Evolutionary conservation across 2,113 vertebrate species (phyloP), one percentile per base, ranked within the genome.

Genomic region (Neomonachus schauinslandi): DNA sequence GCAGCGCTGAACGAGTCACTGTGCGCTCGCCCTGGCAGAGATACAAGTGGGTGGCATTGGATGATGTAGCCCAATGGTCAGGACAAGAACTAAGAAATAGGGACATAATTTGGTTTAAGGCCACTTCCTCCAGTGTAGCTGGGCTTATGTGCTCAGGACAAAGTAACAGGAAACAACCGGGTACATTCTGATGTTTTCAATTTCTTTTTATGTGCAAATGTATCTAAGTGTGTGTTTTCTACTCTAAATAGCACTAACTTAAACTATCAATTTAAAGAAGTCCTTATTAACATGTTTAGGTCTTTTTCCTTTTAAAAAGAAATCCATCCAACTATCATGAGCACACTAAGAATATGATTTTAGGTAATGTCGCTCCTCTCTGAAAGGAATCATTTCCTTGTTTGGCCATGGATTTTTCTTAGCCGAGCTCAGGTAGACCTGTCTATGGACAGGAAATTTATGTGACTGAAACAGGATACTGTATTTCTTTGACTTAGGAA

Each of bases 1-100:
- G 96, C 91, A 97, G 95, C 98, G 97, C 76, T 93, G 98, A 98
- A 97, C 95, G 94, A 98, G 98, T 95, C 98, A 98, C 98, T 96
- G 90, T 98, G 98, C 95, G 96, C 97, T 98, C 95, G 13, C 92
- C 85, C 19, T 98, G 98, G 97, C 97, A 98, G 98, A 82, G 90
- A 94, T 95, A 98, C 94, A 96, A 98, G 97, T 95, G 95, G 95
- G 97, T 98, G 98, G 96, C 98, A 96, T 89, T 93, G 95, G 93
- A 89, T 2, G 0, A 87, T 77, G 89, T 97, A 88, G 97, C 97
- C 89, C 97, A 81, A 96, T 86, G 90, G 97, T 42, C 96, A 85
- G 90, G 36, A 65, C 93, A 96, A 93, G 90, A 84, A 91, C 94
- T 95, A 81, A 65, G 80, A 85, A 94, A 98, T 89, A 63, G 15